These are phyloP conservation scores for Perca fluviatilis DNA, from an alignment of 2,113 vertebrate genomes.

Conservation along the genomic window DNA sequence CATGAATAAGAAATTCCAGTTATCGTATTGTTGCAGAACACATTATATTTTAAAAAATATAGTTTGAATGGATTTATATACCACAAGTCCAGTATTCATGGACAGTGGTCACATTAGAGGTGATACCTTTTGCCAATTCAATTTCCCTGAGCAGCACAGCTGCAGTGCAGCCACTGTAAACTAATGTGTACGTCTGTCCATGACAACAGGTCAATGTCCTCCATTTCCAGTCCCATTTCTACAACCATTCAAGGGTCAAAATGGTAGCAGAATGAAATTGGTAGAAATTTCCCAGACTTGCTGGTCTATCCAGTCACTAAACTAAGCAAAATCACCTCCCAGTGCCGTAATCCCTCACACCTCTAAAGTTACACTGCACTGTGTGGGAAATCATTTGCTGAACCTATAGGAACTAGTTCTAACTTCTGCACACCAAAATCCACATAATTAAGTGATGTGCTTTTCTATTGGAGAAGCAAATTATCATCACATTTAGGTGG, in stretches of 20 bases:
- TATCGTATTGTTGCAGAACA: constrained; percentile 8
- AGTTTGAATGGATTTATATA: constrained; percentile 22
- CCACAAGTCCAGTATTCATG: constrained; percentile 30
- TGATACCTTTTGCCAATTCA: constrained; percentile 61
- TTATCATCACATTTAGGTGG: constrained; percentile 57
- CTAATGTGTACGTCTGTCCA: constrained; percentile 61
- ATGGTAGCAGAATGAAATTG: constrained; percentile 64
- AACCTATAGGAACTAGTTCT: constrained; percentile 64
- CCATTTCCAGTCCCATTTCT: constrained; percentile 71
- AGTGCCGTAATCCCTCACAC: constrained; percentile 74
- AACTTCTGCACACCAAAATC: constrained; percentile 55
- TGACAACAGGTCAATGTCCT: constrained; percentile 69
- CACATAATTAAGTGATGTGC: constrained; percentile 70
- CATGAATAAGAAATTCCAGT: constrained; percentile 5
- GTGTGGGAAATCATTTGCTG: constrained; percentile 79
- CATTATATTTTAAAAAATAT: not conserved
- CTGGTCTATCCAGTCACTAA: constrained; percentile 68
- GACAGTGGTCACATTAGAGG: constrained; percentile 50
- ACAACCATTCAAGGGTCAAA: constrained; percentile 73
- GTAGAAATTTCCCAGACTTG: constrained; percentile 72
- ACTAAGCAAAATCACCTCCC: constrained; percentile 74
- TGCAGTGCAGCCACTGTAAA: constrained; percentile 73
- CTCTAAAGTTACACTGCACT: constrained; percentile 78
- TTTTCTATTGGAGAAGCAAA: constrained; percentile 60
- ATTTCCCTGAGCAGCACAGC: constrained; percentile 57